A percentile compares a stretch with the other conserved stretches of the same genome.
Conservation (phyloP, 2,113 vertebrate species). For the Lampris megalopsis region DNA sequence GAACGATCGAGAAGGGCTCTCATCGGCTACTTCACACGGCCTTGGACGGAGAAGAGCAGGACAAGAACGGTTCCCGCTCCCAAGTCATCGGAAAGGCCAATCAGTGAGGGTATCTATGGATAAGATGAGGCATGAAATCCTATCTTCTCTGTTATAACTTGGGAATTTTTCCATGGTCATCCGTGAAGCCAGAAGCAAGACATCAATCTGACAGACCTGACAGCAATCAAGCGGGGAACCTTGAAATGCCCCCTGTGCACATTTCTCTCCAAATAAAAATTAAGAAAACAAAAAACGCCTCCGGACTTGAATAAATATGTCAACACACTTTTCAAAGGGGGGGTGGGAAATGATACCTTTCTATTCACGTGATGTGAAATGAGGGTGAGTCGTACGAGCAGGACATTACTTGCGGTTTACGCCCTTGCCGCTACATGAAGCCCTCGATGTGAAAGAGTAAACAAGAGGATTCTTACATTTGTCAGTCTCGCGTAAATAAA, state of each 20-base stretch:
- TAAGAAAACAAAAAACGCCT: constrained; percentile 4
- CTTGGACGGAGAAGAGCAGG: constrained; percentile 22
- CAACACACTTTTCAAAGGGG: constrained; percentile 9
- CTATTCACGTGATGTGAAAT: constrained; percentile 12
- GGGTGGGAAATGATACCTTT: constrained; percentile 3
- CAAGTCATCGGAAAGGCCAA: constrained; percentile 35
- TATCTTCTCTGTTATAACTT: constrained; percentile 24
- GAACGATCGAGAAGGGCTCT: constrained; percentile 22
- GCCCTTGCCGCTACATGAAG: neutral
- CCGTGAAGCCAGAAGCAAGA: constrained; percentile 21
- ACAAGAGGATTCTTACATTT: constrained; percentile 1
- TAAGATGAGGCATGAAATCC: constrained; percentile 29
- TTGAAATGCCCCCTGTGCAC: constrained; percentile 9
- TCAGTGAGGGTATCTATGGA: constrained; percentile 28
- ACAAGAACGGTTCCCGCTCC: constrained; percentile 31
- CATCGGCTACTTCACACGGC: constrained; percentile 35
- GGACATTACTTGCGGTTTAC: constrained; percentile 8
- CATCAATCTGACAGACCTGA: constrained; percentile 18
- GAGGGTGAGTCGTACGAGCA: constrained; percentile 18
- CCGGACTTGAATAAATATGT: constrained; percentile 14
- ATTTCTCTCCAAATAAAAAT: neutral
- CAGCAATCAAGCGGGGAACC: constrained; percentile 8
- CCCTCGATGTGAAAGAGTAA: constrained; percentile 10
- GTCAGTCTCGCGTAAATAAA: constrained; percentile 18
- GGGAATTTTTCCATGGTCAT: constrained; percentile 32